These are phyloP conservation scores for Lasioglossum zephyrum DNA, from an alignment of 2,888 invertebrate genomes.

Conservation along the genomic window DNA sequence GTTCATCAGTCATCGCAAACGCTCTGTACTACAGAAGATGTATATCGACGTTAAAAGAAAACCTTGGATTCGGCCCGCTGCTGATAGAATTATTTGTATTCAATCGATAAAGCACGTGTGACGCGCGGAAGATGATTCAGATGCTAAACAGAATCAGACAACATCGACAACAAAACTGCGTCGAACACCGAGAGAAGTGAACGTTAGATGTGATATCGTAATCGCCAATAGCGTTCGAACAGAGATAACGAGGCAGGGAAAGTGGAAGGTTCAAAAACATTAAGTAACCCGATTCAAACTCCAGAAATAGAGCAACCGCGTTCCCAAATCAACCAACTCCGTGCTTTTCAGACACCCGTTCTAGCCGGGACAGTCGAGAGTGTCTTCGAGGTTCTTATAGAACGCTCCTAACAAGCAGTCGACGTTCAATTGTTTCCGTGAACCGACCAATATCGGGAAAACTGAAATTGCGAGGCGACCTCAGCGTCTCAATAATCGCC, in stretches of 20 bases:
- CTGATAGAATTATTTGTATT: not conserved
- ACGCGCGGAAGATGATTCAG: not conserved
- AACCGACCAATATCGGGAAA: not conserved
- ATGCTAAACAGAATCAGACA: not conserved
- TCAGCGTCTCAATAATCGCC: not conserved
- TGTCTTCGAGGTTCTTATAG: not conserved
- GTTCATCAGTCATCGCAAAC: not conserved
- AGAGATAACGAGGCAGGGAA: slow-evolving; percentile 24
- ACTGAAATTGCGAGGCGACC: not conserved
- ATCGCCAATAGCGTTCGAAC: not conserved
- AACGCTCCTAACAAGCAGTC: not conserved
- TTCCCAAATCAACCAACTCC: slow-evolving; percentile 44
- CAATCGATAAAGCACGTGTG: not conserved
- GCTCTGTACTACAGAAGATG: not conserved
- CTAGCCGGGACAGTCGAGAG: not conserved
- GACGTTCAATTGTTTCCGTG: not conserved
- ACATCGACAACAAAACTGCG: not conserved
- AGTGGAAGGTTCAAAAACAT: slow-evolving; percentile 42
- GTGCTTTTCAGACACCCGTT: slow-evolving; percentile 23
- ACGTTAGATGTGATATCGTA: not conserved
- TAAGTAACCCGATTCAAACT: slow-evolving; percentile 60
- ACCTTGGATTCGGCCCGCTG: too few relatives aligned
- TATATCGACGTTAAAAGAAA: too few relatives aligned
- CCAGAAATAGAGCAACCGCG: slow-evolving; percentile 63
- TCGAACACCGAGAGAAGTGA: not conserved